Conservation (phyloP, 1,140 invertebrate genomes). For the Macrotrachela quadricornifera region DNA sequence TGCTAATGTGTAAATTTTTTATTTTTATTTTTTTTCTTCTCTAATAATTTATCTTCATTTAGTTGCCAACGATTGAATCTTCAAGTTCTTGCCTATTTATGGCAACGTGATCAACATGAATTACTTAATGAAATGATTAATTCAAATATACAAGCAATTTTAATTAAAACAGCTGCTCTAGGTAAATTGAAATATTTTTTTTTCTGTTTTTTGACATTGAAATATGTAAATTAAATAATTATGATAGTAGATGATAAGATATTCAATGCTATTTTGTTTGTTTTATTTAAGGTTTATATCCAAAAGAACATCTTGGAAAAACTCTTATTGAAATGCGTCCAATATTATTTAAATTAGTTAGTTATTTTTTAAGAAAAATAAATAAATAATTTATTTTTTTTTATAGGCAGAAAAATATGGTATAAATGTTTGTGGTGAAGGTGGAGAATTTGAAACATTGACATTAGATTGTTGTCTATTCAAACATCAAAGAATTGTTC, state of each 20-base stretch:
- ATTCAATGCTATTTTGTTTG: too few relatives aligned
- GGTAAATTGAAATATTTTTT: conserved; percentile 29
- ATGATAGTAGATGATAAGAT: too few relatives aligned
- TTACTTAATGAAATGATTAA: conserved; percentile 90
- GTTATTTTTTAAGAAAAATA: conserved; percentile 8
- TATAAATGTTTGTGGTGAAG: conserved; percentile 90
- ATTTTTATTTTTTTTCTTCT: neutral
- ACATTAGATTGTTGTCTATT: conserved; percentile 88
- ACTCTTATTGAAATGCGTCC: conserved; percentile 58
- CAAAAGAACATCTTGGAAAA: conserved; percentile 62
- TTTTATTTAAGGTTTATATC: conserved; percentile 27
- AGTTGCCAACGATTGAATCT: conserved; percentile 71
- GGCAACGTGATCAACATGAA: conserved; percentile 75
- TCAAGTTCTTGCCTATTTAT: conserved; percentile 63
- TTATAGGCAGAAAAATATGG: conserved; percentile 66
- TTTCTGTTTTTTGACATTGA: too few relatives aligned
- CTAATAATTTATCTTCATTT: conserved; percentile 10
- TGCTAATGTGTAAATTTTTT: conserved; percentile 68
- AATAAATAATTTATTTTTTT: too few relatives aligned
- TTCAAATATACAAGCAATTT: conserved; percentile 65
- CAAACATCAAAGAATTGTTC: conserved; percentile 21
- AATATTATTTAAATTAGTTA: conserved; percentile 59
- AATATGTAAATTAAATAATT: too few relatives aligned
- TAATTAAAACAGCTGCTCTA: conserved; percentile 84
- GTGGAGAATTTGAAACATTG: conserved; percentile 94